Evolutionary conservation across 2,888 invertebrate genomes (phyloP).

Genomic region (Eurois occulta): DNA sequence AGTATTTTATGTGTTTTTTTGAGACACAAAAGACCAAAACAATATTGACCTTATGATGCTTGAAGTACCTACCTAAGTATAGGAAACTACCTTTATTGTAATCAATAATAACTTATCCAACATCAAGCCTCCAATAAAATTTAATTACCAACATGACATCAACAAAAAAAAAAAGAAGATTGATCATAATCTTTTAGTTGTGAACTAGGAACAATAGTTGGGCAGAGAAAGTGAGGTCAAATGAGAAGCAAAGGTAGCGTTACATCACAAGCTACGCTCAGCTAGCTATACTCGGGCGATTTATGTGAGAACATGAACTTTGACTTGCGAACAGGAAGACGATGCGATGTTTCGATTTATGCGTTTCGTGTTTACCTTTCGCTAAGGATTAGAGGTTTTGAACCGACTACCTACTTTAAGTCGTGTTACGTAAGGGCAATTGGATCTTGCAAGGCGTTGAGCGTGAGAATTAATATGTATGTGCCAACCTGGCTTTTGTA

Average conservation of each 20-base stretch:
- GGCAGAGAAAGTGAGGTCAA: constrained; percentile 66
- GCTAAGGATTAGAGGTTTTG: constrained; percentile 40
- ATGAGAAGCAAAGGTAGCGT: constrained; percentile 65
- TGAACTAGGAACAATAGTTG: constrained; percentile 62
- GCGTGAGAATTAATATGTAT: constrained; percentile 28
- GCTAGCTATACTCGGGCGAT: constrained; percentile 45
- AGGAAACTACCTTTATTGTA: not conserved
- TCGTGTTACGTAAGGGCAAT: constrained; percentile 32
- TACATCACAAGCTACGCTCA: constrained; percentile 68
- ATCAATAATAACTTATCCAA: constrained; percentile 1
- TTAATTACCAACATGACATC: constrained; percentile 6
- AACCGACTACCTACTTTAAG: constrained; percentile 9
- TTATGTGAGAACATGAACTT: constrained; percentile 66
- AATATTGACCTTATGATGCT: not conserved
- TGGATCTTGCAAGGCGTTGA: constrained; percentile 1
- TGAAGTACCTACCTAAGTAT: not conserved
- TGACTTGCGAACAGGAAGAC: constrained; percentile 63
- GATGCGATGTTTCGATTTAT: constrained; percentile 49
- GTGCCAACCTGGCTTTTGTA: not conserved
- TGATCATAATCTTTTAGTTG: constrained; percentile 42
- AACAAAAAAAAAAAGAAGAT: constrained; percentile 28
- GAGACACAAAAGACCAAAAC: not conserved
- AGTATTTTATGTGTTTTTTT: not conserved
- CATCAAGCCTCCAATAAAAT: not conserved
- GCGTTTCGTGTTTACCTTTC: constrained; percentile 57